Evolutionary conservation across 2,888 invertebrate genomes (phyloP).

Genomic region (Limnephilus marmoratus): DNA sequence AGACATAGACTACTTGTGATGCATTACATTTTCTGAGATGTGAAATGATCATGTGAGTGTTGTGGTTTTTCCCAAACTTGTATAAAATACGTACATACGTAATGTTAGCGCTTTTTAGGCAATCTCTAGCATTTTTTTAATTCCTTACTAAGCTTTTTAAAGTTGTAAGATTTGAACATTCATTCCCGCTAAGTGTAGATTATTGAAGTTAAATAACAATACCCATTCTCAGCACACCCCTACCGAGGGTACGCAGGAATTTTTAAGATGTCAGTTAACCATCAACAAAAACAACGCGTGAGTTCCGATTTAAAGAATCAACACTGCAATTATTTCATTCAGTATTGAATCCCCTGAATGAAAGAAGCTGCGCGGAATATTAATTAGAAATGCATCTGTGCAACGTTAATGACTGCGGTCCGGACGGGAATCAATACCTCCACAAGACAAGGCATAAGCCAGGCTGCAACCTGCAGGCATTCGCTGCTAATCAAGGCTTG

Average conservation of each 20-base stretch:
- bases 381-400: neutral
- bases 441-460: neutral
- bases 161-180: neutral
- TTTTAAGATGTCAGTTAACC: neutral
- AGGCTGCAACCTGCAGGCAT: neutral
- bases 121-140: neutral
- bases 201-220: neutral
- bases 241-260: neutral
- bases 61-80: neutral
- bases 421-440: neutral
- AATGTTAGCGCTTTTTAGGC: neutral
- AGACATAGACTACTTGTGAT: no score
- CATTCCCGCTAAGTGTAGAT: neutral
- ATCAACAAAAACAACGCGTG: neutral
- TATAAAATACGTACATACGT: neutral
- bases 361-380: neutral
- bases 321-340: neutral
- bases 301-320: neutral
- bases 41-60: no score
- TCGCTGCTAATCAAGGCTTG: slow-evolving; percentile 10
- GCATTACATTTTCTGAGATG: no score
- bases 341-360: neutral
- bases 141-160: neutral
- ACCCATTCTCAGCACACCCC: neutral
- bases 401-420: neutral